Conservation (phyloP, 2,888 invertebrate species). For the Drosophila rubida region DNA sequence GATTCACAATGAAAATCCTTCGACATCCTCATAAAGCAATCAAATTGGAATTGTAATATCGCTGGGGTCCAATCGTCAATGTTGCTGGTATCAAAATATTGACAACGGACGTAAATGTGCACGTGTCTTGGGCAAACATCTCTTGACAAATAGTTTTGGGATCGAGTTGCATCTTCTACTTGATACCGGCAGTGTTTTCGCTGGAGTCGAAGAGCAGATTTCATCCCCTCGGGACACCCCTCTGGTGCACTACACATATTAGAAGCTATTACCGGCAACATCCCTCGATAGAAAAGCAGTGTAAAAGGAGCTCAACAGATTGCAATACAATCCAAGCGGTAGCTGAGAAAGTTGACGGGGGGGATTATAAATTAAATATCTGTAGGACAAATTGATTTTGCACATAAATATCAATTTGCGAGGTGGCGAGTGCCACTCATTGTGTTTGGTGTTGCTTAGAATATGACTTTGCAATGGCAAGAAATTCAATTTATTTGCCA, state of each 20-base stretch:
- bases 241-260: constrained; percentile 3
- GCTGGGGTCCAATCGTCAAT: not conserved
- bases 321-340: constrained; percentile 37
- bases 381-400: constrained; percentile 71
- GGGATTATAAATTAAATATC: constrained; percentile 70
- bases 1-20: not conserved
- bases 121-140: constrained; percentile 7
- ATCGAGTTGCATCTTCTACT: constrained; percentile 14
- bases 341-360: not conserved
- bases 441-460: constrained; percentile 71
- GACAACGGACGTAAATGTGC: constrained; percentile 1
- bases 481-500: constrained; percentile 76
- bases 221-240: not conserved
- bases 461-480: constrained; percentile 42
- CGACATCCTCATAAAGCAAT: not conserved
- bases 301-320: constrained; percentile 49
- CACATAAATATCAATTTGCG: constrained; percentile 61
- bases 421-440: constrained; percentile 49
- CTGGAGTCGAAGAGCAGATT: not conserved
- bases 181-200: not conserved
- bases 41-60: not conserved
- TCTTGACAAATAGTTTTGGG: constrained; percentile 16
- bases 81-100: constrained; percentile 5
- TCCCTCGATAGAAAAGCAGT: constrained; percentile 38
- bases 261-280: constrained; percentile 34